Evolutionary conservation across 2,113 vertebrate genomes (phyloP).

Genomic region (Platysternon megacephalum): DNA sequence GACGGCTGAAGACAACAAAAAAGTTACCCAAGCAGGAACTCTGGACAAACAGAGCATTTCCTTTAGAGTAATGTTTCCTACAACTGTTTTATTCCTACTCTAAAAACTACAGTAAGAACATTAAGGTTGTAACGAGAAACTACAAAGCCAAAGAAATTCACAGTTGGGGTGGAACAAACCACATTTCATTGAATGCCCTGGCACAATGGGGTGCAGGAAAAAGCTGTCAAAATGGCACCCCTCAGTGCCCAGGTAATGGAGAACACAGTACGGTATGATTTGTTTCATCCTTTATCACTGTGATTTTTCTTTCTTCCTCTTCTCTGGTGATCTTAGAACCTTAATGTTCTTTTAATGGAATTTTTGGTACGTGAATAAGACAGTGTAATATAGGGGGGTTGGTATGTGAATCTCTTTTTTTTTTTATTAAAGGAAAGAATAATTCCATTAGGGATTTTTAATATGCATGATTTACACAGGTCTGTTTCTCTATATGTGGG

Average conservation of each 20-base stretch:
- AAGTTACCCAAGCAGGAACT: neutral
- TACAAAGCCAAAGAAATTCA: neutral
- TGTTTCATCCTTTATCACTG: neutral
- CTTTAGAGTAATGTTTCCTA: neutral
- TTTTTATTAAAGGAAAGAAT: constrained; percentile 12
- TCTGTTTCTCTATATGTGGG: neutral
- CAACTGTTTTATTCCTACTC: neutral
- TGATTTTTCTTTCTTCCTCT: neutral
- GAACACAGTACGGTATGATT: neutral
- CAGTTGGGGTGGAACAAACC: neutral
- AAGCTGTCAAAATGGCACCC: neutral
- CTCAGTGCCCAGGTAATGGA: neutral
- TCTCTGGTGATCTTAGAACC: neutral
- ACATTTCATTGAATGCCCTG: neutral
- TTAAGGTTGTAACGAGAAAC: neutral
- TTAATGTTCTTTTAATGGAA: neutral
- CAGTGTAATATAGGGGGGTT: neutral
- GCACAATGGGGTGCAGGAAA: neutral
- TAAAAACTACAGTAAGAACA: neutral
- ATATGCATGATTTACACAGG: neutral
- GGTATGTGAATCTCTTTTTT: constrained; percentile 19
- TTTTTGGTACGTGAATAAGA: constrained; percentile 4
- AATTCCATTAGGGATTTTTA: constrained; percentile 3
- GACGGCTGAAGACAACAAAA: neutral
- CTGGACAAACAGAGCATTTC: neutral